These are phyloP conservation scores for Yoshiicerus persimilis DNA, from an alignment of 1,140 invertebrate genomes.

Conservation along the genomic window DNA sequence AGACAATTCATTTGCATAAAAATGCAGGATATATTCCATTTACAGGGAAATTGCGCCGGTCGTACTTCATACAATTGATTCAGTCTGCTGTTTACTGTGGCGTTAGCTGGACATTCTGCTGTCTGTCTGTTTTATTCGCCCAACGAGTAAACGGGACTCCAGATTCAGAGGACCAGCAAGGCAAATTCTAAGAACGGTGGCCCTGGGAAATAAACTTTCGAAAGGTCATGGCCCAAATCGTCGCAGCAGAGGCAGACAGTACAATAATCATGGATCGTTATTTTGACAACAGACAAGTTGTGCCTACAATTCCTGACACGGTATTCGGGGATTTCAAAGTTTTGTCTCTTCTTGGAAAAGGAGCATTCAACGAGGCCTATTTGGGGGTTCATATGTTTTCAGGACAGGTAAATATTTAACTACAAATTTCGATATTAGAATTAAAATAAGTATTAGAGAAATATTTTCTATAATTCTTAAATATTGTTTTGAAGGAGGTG, in stretches of 20 bases:
- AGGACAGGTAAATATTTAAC: background rate
- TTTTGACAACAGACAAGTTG: background rate
- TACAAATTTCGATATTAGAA: background rate
- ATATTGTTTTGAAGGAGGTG: background rate
- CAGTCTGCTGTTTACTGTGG: background rate
- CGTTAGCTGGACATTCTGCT: background rate
- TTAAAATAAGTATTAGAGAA: background rate
- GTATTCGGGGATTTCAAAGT: background rate
- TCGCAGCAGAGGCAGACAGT: background rate
- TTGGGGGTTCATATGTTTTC: background rate
- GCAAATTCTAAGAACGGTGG: background rate
- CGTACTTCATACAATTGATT: no score
- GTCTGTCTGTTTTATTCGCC: background rate
- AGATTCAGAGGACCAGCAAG: background rate
- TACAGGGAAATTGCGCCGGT: no score
- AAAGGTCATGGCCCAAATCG: background rate
- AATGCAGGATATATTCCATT: no score
- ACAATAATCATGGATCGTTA: background rate
- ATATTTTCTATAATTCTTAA: background rate
- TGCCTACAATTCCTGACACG: background rate
- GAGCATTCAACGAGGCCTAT: background rate
- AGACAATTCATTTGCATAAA: no score
- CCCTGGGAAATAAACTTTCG: no score
- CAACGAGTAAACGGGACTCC: background rate
- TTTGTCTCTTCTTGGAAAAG: background rate